Conservation (phyloP, 2,797 vertebrate species). For the Ptychobarbus kaznakovi region DNA sequence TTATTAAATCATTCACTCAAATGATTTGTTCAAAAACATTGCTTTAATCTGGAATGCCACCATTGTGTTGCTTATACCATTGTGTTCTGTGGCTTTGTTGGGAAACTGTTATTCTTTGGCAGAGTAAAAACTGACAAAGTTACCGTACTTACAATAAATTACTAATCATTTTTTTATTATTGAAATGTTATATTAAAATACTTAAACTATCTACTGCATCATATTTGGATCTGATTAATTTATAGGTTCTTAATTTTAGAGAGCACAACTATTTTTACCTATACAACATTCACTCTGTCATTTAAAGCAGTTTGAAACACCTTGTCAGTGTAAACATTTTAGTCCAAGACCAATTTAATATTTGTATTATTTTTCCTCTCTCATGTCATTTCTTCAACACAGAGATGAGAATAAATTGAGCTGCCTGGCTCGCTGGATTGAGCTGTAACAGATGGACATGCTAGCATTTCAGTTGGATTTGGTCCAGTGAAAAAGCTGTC, state of each 20-base stretch:
- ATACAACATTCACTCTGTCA: neutral
- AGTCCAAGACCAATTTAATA: neutral
- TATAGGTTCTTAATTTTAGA: neutral
- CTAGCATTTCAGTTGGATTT: constrained; percentile 13
- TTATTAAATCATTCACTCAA: neutral
- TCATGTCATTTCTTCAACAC: constrained; percentile 6
- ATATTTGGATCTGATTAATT: neutral
- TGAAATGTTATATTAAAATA: neutral
- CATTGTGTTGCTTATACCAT: neutral
- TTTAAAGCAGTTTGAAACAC: neutral
- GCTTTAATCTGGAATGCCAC: neutral
- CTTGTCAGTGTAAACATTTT: neutral
- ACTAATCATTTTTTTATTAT: neutral
- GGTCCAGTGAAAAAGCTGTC: constrained; percentile 21
- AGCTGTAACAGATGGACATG: constrained; percentile 42
- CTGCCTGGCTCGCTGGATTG: constrained; percentile 31
- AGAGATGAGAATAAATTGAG: constrained; percentile 2
- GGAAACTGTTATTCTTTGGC: neutral
- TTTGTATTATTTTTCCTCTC: neutral
- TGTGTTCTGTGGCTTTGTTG: neutral
- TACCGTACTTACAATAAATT: neutral
- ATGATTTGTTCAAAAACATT: neutral
- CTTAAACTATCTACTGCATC: neutral
- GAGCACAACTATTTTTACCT: neutral
- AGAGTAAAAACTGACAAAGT: too few species aligned